Evolutionary conservation across 2,888 invertebrate species (phyloP), one percentile per base, ranked within the genome.

Genomic region (Drosophila borborema): DNA sequence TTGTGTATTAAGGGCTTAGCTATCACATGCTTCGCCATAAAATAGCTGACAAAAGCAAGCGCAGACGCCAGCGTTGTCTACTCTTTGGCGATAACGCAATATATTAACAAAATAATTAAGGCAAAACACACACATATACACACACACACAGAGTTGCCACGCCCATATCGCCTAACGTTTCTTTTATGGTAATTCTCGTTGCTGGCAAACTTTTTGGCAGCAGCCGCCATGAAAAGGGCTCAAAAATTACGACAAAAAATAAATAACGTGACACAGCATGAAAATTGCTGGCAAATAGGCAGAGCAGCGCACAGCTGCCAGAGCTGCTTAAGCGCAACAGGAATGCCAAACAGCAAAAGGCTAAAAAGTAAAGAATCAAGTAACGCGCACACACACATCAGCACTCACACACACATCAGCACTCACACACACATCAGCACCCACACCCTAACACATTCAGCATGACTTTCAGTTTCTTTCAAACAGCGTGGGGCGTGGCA

Each of bases 231-330:
- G 48, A 75, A 78, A 78, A 78, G 68, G 79, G 75, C 77, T 80
- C 65, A 77, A 70, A 81, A 83, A 81, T 73, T 70, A 77, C 70
- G 68, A 46, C 59, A 71, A 77, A 80, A 77, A 66, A 79, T 81
- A 82, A 89, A 83, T 80, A 86, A 83, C 88, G 86, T 87, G 88
- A 84, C 88, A 89, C 89, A 89, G 86, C 88, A 77, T 78, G 90
- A 82, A 84, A 82, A 71, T 80, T 84, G 69, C 75, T 64, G 56
- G 62, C 43, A 77, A 76, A 80, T 64, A 74, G 66, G 59, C 64
- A 56, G 51, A 10, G 49, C 20, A 5, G 10, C 2, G 34, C 16
- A 3, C 28, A 28, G 18, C 5, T 31, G 28, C 5, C 34, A 6
- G 23, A 10, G 54, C 38, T 38, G 54, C 54, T 54, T 54, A 54